Evolutionary conservation across 2,113 vertebrate genomes (phyloP), one percentile per base, ranked within the genome.

Genomic region (Alaudala cheleensis): DNA sequence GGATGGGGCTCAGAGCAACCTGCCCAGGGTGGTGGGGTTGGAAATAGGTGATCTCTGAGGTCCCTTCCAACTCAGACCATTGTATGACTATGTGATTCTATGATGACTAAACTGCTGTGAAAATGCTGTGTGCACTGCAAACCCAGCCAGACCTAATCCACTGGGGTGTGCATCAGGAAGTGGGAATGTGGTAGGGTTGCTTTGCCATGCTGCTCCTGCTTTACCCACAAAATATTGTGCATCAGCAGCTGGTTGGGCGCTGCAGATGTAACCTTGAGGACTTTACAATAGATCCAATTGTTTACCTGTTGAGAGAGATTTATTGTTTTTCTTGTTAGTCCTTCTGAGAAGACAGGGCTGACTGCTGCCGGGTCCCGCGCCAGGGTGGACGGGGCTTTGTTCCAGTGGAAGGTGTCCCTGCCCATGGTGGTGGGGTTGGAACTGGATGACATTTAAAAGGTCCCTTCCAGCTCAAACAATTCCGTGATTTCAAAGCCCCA

Each of bases 161-260:
- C 8, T 1, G 1, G 33, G 23, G 9, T 22, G 16, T 4, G 24
- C 9, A 3, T 26, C 37, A 14, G 26, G 26, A 40, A 33, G 25
- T 18, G 29, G 34, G 11, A 57, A 22, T 1, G 25, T 25, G 1
- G 7, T 8, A 28, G 1, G 21, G 33, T 8, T 0, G 0, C 54
- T 53, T 25, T 64, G 18, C 26, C 19, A 5, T 0, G 1, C 57
- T 60, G 13, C 57, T 40, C n/a, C 39, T 26, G 33, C 53, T 65
- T 58, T 19, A 20, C 17, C 25, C 12, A 5, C 58, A 78, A 20
- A 73, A 40, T 11, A 3, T 4, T 37, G 39, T 18, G 47, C 26
- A 33, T 45, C 47, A 61, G 26, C 0, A 2, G 15, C 33, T 5
- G 11, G 2, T 2, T 33, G 49, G 44, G 7, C 4, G 17, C n/a